These are phyloP conservation scores for Aramus guarauna DNA, from an alignment of 2,113 vertebrate genomes.

Conservation along the genomic window DNA sequence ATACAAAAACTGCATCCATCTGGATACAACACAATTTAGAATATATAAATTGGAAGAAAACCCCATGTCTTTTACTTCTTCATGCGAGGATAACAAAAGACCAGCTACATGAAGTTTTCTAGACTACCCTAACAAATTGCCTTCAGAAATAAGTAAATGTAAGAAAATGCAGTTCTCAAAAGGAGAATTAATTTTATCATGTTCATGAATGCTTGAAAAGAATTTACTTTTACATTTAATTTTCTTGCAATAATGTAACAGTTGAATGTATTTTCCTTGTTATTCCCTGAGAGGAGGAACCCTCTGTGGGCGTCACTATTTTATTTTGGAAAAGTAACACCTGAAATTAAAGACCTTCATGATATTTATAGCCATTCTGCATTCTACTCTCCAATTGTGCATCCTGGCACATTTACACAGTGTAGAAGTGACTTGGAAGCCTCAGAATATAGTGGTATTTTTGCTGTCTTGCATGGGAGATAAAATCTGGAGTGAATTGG, in stretches of 20 bases:
- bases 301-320: not conserved
- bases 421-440: not conserved
- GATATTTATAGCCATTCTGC: not conserved
- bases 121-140: not conserved
- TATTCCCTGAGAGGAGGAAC: not conserved
- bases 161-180: not conserved
- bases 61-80: not conserved
- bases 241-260: not conserved
- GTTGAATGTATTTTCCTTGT: not conserved
- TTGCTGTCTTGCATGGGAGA: not conserved
- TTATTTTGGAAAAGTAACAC: not conserved
- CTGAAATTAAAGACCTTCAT: not conserved
- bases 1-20: not conserved
- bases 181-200: not conserved
- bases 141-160: not conserved
- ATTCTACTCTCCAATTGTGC: not conserved
- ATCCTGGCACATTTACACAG: not conserved
- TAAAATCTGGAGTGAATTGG: not conserved
- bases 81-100: not conserved
- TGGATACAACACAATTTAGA: not conserved
- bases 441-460: not conserved
- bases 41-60: not conserved
- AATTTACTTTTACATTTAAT: not conserved
- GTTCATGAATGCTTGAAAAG: not conserved
- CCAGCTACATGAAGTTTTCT: not conserved